These are phyloP conservation scores for Macrostomum lignano DNA, from an alignment of 1,140 invertebrate species.

Conservation along the genomic window DNA sequence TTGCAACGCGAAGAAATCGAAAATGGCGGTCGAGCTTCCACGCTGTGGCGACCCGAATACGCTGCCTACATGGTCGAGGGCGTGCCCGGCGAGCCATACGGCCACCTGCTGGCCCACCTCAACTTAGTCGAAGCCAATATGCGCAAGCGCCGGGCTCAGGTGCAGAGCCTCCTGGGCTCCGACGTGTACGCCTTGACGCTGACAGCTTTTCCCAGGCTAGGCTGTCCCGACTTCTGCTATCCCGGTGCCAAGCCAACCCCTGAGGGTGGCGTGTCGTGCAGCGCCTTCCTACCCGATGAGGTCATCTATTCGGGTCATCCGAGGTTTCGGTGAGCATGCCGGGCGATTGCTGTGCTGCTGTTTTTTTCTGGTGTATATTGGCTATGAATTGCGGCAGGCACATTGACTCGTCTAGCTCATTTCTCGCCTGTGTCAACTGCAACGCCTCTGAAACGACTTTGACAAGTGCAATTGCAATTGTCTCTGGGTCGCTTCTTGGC, in stretches of 20 bases:
- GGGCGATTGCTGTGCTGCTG: too few relatives aligned
- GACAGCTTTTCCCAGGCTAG: conserved; percentile 36
- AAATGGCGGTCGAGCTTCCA: too few relatives aligned
- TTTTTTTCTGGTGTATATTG: too few relatives aligned
- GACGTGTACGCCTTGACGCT: conserved; percentile 3
- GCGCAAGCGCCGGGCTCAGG: conserved; percentile 37
- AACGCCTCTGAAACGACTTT: too few relatives aligned
- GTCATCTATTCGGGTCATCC: conserved; percentile 74
- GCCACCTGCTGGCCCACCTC: conserved; percentile 58
- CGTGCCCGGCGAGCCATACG: conserved; percentile 69
- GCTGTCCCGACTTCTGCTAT: conserved; percentile 56
- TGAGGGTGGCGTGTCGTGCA: conserved; percentile 40
- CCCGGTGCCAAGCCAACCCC: conserved; percentile 40
- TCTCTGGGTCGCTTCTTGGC: too few relatives aligned
- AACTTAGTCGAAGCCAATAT: conserved; percentile 94
- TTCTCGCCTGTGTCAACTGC: too few relatives aligned
- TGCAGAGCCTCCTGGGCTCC: neutral
- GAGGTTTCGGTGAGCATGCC: conserved; percentile 42
- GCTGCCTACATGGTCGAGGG: conserved; percentile 95
- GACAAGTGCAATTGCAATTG: too few relatives aligned
- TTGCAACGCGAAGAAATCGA: too few relatives aligned
- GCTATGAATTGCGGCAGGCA: too few relatives aligned
- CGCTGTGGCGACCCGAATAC: conserved; percentile 72
- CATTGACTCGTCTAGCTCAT: too few relatives aligned
- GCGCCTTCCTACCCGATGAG: conserved; percentile 76